phyloP scores from a whole-genome alignment of 2,888 invertebrate genomes.

The Apamea epomidion region DNA sequence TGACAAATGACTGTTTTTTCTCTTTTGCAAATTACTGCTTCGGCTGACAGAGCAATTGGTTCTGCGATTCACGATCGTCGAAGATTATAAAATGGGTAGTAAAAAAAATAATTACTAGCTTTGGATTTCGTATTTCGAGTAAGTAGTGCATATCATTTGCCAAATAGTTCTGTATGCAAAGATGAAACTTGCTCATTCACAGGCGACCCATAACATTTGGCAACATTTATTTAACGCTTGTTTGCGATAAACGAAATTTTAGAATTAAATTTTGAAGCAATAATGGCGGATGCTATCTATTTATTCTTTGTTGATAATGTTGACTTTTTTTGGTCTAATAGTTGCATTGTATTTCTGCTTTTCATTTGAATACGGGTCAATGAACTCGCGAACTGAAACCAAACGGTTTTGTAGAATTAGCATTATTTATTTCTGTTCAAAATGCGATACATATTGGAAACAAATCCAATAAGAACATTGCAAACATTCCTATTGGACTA shows the following conservation, averaged over 20 bases:
- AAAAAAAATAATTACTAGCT: conserved; percentile 77
- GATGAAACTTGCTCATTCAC: conserved; percentile 72
- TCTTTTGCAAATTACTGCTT: conserved; percentile 80
- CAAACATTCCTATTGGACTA: conserved; percentile 21
- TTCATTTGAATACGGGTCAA: conserved; percentile 55
- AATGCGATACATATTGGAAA: conserved; percentile 28
- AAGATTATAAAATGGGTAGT: conserved; percentile 72
- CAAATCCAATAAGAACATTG: conserved; percentile 36
- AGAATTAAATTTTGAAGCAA: conserved; percentile 69
- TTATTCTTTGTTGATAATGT: conserved; percentile 61
- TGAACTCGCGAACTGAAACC: conserved; percentile 41
- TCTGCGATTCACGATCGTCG: conserved; percentile 78
- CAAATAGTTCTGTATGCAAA: conserved; percentile 77
- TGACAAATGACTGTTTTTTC: conserved; percentile 76
- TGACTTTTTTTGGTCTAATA: conserved; percentile 61
- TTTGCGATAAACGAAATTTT: conserved; percentile 68
- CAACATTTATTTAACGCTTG: conserved; percentile 75
- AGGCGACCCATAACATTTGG: conserved; percentile 72
- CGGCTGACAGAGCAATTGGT: conserved; percentile 81
- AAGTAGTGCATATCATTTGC: conserved; percentile 82
- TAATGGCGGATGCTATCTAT: conserved; percentile 62
- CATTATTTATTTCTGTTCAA: conserved; percentile 18
- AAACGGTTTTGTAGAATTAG: conserved; percentile 37
- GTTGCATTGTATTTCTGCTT: conserved; percentile 58
- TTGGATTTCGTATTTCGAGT: conserved; percentile 78